phyloP scores from a whole-genome alignment of 2,113 vertebrate species.

The Paramisgurnus dabryanus region DNA sequence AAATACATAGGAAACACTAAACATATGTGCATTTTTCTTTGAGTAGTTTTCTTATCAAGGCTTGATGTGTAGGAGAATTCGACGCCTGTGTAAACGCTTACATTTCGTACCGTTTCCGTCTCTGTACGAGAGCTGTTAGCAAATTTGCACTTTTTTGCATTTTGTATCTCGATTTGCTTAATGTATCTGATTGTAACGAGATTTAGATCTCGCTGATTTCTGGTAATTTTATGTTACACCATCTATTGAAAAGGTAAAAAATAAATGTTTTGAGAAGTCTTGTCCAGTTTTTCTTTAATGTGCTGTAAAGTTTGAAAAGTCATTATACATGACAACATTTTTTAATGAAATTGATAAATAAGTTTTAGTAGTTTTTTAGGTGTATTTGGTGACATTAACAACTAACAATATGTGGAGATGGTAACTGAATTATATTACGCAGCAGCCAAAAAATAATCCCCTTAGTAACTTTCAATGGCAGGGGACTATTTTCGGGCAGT shows the following conservation, averaged over 20 bases:
- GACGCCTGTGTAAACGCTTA: constrained; percentile 18
- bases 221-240: constrained; percentile 48
- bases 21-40: constrained; percentile 34
- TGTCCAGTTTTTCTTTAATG: neutral
- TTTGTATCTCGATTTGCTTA: constrained; percentile 48
- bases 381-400: no score
- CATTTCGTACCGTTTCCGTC: constrained; percentile 42
- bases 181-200: constrained; percentile 50
- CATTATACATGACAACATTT: no score
- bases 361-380: no score
- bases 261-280: constrained; percentile 44
- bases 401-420: no score
- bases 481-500: no score
- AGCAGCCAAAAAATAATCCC: no score
- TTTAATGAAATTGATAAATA: no score
- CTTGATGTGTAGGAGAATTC: constrained; percentile 18
- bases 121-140: constrained; percentile 52
- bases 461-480: no score
- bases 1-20: constrained; percentile 42
- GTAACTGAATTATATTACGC: no score
- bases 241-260: constrained; percentile 36
- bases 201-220: constrained; percentile 38
- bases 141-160: constrained; percentile 50
- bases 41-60: neutral
- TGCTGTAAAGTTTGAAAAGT: neutral